Percentiles rank a stretch among this genome's conserved stretches.
Evolutionary conservation across 2,797 vertebrate species (phyloP).

Genomic region (Morus bassanus): DNA sequence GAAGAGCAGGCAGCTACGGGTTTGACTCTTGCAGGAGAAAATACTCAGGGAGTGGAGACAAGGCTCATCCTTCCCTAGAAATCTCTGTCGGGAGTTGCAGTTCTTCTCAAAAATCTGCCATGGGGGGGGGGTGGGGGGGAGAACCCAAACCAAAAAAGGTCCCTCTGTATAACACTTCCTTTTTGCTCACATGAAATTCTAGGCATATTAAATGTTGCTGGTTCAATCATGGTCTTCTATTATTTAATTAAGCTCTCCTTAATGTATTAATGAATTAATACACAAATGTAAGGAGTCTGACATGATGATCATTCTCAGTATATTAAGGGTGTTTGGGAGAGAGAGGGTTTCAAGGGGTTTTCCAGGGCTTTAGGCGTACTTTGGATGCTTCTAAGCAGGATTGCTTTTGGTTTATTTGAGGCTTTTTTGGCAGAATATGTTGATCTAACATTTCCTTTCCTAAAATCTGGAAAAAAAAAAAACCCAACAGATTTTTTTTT

Average conservation of each 20-base stretch:
- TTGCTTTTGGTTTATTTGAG: constrained; percentile 42
- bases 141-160: background rate
- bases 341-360: constrained; percentile 31
- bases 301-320: background rate
- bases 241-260: constrained; percentile 59
- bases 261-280: constrained; percentile 53
- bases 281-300: constrained; percentile 31
- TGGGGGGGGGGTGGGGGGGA: too few relatives aligned
- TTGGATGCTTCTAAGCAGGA: constrained; percentile 21
- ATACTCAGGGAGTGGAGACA: background rate
- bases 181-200: constrained; percentile 1
- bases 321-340: constrained; percentile 1
- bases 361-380: constrained; percentile 38
- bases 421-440: constrained; percentile 45
- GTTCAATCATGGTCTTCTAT: constrained; percentile 24
- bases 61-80: background rate
- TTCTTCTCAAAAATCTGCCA: background rate
- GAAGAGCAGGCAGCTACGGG: background rate
- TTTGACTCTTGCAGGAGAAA: background rate
- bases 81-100: background rate
- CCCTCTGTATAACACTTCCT: background rate
- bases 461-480: constrained; percentile 12
- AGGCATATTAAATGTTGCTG: background rate
- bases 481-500: background rate
- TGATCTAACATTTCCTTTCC: constrained; percentile 28